Evolutionary conservation across 2,797 vertebrate species (phyloP).

Genomic region (Diplodus sargus): DNA sequence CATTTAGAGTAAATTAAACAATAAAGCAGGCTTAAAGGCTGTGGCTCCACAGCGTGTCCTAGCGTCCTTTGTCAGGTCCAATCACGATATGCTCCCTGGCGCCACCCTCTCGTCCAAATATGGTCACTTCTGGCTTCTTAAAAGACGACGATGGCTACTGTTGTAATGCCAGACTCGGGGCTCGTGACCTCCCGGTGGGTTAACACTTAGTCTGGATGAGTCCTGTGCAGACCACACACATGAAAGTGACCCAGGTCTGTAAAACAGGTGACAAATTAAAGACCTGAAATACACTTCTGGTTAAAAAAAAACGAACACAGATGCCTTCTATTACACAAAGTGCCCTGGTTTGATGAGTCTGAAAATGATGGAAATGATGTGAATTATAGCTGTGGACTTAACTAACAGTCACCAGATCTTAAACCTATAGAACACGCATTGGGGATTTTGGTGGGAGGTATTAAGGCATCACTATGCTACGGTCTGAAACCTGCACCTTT

Average conservation of each 20-base stretch:
- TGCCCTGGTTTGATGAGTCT: not conserved
- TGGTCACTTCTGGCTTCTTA: no score
- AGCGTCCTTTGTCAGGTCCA: no score
- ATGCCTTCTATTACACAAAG: no score
- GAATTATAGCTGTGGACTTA: not conserved
- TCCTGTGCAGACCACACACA: not conserved
- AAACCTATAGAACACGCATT: not conserved
- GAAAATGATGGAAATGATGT: not conserved
- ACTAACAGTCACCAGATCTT: not conserved
- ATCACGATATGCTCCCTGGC: no score
- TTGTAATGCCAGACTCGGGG: no score
- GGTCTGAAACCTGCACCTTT: not conserved
- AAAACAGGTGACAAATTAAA: not conserved
- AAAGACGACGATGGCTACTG: no score
- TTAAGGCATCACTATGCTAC: not conserved
- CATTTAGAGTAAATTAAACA: no score
- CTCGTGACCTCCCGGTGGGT: no score
- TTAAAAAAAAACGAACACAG: not conserved
- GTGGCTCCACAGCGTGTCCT: no score
- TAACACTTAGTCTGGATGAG: not conserved
- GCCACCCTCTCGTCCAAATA: no score
- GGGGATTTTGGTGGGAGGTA: not conserved
- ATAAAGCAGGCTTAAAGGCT: no score
- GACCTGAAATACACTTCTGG: not conserved
- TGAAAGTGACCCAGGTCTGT: not conserved